Evolutionary conservation across 2,888 invertebrate species (phyloP).

Genomic region (Caenorhabditis sp.): DNA sequence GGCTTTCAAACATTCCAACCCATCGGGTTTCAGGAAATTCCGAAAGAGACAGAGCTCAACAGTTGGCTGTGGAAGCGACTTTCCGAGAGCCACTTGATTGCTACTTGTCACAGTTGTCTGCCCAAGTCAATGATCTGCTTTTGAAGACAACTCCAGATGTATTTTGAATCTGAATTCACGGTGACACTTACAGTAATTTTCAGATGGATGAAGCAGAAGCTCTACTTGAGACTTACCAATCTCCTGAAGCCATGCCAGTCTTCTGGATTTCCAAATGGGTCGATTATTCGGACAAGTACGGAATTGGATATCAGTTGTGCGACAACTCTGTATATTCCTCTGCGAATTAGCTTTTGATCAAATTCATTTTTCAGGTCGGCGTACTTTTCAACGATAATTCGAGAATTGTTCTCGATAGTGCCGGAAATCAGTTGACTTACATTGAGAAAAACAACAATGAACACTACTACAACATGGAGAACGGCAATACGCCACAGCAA

Average conservation of each 20-base stretch:
- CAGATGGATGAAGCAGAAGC: constrained; percentile 55
- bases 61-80: constrained; percentile 38
- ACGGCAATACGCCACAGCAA: constrained; percentile 88
- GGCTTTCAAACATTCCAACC: not conserved
- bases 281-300: constrained; percentile 99
- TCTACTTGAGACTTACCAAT: constrained; percentile 91
- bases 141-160: constrained; percentile 18
- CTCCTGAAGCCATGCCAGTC: constrained; percentile 95
- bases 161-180: too few relatives aligned
- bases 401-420: constrained; percentile 93
- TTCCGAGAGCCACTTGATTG: constrained; percentile 49
- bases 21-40: constrained; percentile 22
- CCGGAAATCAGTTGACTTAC: constrained; percentile 96
- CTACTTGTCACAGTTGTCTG: constrained; percentile 34
- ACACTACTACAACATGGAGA: constrained; percentile 89
- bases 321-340: constrained; percentile 88
- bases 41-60: constrained; percentile 45
- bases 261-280: constrained; percentile 99
- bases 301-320: constrained; percentile 98
- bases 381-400: constrained; percentile 99
- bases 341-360: not conserved
- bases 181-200: too few relatives aligned
- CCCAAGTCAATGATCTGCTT: constrained; percentile 42
- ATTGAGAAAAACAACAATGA: constrained; percentile 94
- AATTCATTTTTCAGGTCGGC: constrained; percentile 86